These are phyloP conservation scores for Sebastes steindachneri DNA, from an alignment of 2,797 vertebrate species.

Conservation along the genomic window DNA sequence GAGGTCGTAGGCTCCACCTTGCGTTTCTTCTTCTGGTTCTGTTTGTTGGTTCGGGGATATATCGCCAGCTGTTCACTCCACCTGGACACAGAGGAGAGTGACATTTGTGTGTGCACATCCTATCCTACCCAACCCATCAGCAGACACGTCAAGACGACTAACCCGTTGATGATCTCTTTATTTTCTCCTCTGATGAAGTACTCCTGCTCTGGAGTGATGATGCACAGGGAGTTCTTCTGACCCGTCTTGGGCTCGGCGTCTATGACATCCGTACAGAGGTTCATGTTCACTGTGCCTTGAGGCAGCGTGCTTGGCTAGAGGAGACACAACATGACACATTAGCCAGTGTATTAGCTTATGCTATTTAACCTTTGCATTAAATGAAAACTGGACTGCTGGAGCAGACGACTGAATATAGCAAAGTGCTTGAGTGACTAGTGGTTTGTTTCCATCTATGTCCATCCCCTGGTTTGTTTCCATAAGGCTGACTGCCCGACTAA, in stretches of 20 bases:
- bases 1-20: constrained; percentile 87
- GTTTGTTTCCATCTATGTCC: constrained; percentile 5
- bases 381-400: neutral
- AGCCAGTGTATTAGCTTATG: neutral
- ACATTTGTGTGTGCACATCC: neutral
- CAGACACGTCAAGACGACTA: neutral
- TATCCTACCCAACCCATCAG: neutral
- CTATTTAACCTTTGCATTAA: neutral
- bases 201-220: constrained; percentile 87
- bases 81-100: constrained; percentile 50
- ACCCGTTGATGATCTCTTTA: constrained; percentile 89
- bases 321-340: constrained; percentile 12
- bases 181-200: constrained; percentile 88
- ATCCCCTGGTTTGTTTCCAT: constrained; percentile 8
- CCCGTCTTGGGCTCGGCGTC: constrained; percentile 87
- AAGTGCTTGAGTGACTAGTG: constrained; percentile 1
- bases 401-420: neutral
- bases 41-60: constrained; percentile 88
- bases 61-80: constrained; percentile 87
- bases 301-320: constrained; percentile 86
- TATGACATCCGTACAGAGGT: constrained; percentile 84
- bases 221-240: constrained; percentile 88
- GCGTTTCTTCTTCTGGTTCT: constrained; percentile 89
- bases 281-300: constrained; percentile 89
- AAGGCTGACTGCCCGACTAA: neutral